Percentiles rank a stretch among this genome's conserved stretches.
These are phyloP conservation scores for Vesta saturnalis DNA, from an alignment of 2,888 invertebrate species.

Conservation along the genomic window DNA sequence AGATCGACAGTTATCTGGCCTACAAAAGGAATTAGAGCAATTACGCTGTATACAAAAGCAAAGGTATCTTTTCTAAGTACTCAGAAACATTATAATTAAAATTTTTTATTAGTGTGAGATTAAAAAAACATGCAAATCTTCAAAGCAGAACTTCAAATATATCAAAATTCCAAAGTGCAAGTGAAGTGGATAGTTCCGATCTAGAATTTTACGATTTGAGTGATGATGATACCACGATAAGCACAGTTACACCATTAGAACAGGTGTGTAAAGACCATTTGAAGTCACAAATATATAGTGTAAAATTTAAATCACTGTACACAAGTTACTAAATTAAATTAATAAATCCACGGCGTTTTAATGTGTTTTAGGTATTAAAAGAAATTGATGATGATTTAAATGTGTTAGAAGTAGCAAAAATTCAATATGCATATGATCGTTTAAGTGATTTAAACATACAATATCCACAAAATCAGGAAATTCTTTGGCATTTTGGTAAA, in stretches of 20 bases:
- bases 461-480: slow-evolving; percentile 52
- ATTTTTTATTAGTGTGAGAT: slow-evolving; percentile 22
- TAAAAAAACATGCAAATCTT: not conserved
- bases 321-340: not conserved
- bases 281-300: not conserved
- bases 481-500: slow-evolving; percentile 58
- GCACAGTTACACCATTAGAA: slow-evolving; percentile 32
- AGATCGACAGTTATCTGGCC: slow-evolving; percentile 52
- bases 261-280: slow-evolving; percentile 10
- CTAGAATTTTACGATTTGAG: slow-evolving; percentile 60
- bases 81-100: not conserved
- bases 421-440: not conserved
- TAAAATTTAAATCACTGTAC: not conserved
- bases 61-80: slow-evolving; percentile 26
- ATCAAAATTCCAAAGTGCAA: slow-evolving; percentile 56
- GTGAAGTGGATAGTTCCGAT: slow-evolving; percentile 58
- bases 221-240: slow-evolving; percentile 53
- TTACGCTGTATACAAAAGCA: slow-evolving; percentile 49
- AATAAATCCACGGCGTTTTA: not conserved
- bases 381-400: slow-evolving; percentile 27
- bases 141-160: slow-evolving; percentile 43
- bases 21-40: slow-evolving; percentile 54
- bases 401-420: not conserved
- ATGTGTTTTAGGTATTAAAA: slow-evolving; percentile 14
- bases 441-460: slow-evolving; percentile 53